Evolutionary conservation across 2,797 vertebrate genomes (phyloP).

Genomic region (Onychomys torridus): DNA sequence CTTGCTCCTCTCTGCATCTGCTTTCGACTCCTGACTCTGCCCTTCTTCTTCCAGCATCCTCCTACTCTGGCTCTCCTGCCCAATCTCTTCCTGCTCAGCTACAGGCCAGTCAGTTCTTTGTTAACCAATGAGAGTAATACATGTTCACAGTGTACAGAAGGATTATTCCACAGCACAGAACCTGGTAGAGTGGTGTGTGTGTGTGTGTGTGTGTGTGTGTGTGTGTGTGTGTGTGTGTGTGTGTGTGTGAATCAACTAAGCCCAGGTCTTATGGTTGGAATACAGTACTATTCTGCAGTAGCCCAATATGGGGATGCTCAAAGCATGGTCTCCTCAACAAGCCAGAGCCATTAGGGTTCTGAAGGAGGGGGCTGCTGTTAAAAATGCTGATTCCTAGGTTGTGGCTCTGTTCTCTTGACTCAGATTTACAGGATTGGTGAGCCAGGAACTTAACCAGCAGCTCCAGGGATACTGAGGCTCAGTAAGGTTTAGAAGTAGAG

Average conservation of each 20-base stretch:
- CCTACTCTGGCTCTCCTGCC: background rate
- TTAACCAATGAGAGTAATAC: background rate
- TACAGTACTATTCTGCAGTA: background rate
- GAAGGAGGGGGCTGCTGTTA: background rate
- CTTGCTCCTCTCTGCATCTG: background rate
- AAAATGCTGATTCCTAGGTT: background rate
- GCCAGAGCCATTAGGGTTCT: background rate
- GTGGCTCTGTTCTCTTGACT: background rate
- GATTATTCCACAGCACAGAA: background rate
- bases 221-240: no score
- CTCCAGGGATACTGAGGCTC: background rate
- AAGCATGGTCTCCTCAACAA: background rate
- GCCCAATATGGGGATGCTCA: background rate
- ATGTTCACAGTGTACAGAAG: background rate
- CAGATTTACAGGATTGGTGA: background rate
- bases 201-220: no score
- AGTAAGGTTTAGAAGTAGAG: background rate
- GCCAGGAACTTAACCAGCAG: background rate
- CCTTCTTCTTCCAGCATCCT: background rate
- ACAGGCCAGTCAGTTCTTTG: background rate
- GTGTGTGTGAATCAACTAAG: background rate
- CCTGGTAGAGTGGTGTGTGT: background rate
- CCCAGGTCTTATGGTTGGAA: background rate
- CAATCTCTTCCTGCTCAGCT: background rate
- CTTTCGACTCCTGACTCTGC: background rate